phyloP scores from a whole-genome alignment of 2,797 vertebrate species.

The Limnodromus scolopaceus region DNA sequence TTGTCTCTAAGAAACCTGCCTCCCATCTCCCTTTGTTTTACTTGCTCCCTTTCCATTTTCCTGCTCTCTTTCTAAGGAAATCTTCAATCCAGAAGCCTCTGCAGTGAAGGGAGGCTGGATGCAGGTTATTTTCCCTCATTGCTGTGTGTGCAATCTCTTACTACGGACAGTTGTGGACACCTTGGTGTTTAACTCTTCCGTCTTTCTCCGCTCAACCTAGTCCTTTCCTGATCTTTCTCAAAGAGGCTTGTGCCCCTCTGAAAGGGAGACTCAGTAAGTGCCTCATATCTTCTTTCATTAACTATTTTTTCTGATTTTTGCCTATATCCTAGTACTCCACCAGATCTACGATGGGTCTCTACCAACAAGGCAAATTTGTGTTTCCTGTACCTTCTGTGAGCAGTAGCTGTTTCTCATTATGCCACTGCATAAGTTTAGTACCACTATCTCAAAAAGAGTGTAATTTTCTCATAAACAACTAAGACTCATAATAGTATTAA shows the following conservation, averaged over 20 bases:
- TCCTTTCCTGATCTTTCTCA: background rate
- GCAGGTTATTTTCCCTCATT: background rate
- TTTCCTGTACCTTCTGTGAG: background rate
- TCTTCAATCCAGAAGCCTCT: background rate
- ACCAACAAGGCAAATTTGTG: background rate
- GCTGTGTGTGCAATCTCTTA: background rate
- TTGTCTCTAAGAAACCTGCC: background rate
- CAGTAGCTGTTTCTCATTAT: background rate
- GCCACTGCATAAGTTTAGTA: background rate
- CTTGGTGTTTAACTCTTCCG: background rate
- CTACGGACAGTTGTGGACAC: background rate
- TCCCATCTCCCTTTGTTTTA: background rate
- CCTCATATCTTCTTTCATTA: background rate
- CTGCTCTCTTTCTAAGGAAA: background rate
- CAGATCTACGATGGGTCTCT: background rate
- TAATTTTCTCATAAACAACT: background rate
- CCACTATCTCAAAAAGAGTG: background rate
- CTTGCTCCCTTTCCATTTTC: background rate
- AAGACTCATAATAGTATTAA: background rate
- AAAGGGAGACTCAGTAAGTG: background rate
- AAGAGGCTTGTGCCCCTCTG: background rate
- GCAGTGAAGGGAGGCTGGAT: background rate
- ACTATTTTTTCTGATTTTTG: background rate
- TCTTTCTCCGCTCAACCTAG: background rate
- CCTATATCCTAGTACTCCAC: background rate